phyloP scores from a whole-genome alignment of 2,113 vertebrate genomes.

The Corapipo altera region DNA sequence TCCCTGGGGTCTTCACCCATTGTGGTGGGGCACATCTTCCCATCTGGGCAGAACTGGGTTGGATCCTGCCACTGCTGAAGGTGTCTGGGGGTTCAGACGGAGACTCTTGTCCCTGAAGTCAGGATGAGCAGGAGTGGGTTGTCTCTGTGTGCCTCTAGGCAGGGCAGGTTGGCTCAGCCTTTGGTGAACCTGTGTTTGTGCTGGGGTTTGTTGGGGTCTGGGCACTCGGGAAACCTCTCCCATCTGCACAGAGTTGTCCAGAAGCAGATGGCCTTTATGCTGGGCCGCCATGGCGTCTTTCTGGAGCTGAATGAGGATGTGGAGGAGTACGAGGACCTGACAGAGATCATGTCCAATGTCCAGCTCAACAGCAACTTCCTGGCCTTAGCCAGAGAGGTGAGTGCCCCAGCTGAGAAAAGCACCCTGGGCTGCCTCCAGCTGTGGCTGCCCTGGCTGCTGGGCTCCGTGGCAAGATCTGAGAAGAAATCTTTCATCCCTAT shows the following conservation, averaged over 20 bases:
- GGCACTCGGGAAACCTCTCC: not conserved
- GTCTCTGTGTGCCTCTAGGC: not conserved
- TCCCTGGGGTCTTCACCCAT: rapidly evolving
- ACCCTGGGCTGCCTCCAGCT: not conserved
- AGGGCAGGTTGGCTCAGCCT: not conserved
- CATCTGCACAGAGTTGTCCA: conserved; percentile 84
- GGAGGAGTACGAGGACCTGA: conserved; percentile 95
- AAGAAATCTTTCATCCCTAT: not conserved
- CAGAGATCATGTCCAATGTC: conserved; percentile 99
- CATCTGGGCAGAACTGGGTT: not conserved
- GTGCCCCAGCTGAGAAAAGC: not conserved
- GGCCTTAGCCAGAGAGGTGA: conserved; percentile 94
- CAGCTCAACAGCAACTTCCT: conserved; percentile 99
- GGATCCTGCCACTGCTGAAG: not conserved
- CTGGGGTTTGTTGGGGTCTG: not conserved
- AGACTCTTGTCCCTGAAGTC: not conserved
- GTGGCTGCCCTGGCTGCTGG: not conserved
- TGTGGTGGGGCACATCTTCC: not conserved
- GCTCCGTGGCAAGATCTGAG: not conserved
- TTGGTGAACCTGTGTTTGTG: not conserved
- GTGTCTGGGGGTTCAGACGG: not conserved
- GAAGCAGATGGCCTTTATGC: conserved; percentile 99
- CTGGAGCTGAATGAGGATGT: conserved; percentile 96
- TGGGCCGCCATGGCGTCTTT: conserved; percentile 95
- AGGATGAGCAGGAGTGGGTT: not conserved